Base-by-base conservation (phyloP, 1,140 invertebrate genomes). In the Zaprionus lachaisei region DNA sequence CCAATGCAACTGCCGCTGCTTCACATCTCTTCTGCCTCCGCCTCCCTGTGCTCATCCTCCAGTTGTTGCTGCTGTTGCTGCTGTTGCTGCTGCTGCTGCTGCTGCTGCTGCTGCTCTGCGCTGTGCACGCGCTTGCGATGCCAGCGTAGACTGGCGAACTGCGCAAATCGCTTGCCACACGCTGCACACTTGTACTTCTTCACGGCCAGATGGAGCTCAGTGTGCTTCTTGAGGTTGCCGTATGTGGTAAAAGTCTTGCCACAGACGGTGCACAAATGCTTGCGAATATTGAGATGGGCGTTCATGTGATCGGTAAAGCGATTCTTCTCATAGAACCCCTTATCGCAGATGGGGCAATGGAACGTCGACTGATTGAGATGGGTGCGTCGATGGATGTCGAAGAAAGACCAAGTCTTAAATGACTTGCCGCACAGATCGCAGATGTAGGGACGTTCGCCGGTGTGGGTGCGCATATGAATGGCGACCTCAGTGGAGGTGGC, bases 301-400 rank as follows among this genome's bases (percentile, higher is more conserved):
- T 92, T 92, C 91, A 92, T 92, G 64, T 92, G 91, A 34, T 92
- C 91, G 7, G 91, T 92, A 37, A 89, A 92, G 37, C 91, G 86
- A 41, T 92, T 92, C 62, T 91, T 91, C 62, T 92, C 91, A 60
- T 92, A 92, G 76, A 92, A 92, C 1, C 83, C 83, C 51, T 92
- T 92, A 9, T 86, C 84, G 55, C 91, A 92, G 31, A 92, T 91
- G 37, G 91, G 80, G 56, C 91, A 92, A 66, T 81, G 83, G 62
- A 92, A 92, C 34, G 89, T 91, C 1, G 91, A 91, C 73, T 92
- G 91, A 31, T 92, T 92, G n/a, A 92, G 83, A 51, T 92, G 91
- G n/a, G 78, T 77, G 7, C 91, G 87, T 1, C 84, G 79, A 63
- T 92, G 91, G 11, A 92, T 91, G 28, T 92, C 91, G 47, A 89